Evolutionary conservation across 2,113 vertebrate species (phyloP).

Genomic region (Gila orcuttii): DNA sequence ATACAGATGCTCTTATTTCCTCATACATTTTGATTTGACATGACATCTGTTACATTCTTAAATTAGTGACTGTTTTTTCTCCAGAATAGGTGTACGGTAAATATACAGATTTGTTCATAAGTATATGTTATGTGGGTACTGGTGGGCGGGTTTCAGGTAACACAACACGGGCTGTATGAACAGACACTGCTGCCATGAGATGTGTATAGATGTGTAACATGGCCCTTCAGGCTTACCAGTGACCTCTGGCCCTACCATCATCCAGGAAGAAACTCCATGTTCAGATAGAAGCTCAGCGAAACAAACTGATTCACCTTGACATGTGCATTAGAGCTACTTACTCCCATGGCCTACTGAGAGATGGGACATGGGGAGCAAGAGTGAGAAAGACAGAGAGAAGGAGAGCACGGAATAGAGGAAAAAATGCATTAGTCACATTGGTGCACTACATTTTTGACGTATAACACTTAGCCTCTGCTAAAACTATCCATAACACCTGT

Average conservation of each 20-base stretch:
- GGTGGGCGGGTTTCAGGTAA: background rate
- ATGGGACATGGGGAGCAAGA: background rate
- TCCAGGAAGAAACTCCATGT: constrained; percentile 28
- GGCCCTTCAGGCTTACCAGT: constrained; percentile 5
- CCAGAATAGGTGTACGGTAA: background rate
- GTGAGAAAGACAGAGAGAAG: background rate
- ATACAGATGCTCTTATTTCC: background rate
- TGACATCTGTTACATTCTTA: background rate
- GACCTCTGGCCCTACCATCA: constrained; percentile 29
- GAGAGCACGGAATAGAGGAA: background rate
- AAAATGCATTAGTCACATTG: background rate
- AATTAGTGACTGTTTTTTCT: background rate
- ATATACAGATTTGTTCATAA: background rate
- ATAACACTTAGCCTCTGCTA: background rate
- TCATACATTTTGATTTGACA: background rate
- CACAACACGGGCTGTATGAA: background rate
- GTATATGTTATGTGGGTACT: background rate
- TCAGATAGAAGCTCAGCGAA: constrained; percentile 31
- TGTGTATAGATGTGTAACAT: constrained; percentile 14
- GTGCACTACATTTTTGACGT: background rate
- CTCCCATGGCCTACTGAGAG: background rate
- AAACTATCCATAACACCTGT: background rate
- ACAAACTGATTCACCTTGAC: constrained; percentile 32
- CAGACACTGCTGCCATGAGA: constrained; percentile 17
- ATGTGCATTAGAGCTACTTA: constrained; percentile 33